Evolutionary conservation across 2,797 vertebrate genomes (phyloP).

Genomic region (Mormyrus proboscirostris): DNA sequence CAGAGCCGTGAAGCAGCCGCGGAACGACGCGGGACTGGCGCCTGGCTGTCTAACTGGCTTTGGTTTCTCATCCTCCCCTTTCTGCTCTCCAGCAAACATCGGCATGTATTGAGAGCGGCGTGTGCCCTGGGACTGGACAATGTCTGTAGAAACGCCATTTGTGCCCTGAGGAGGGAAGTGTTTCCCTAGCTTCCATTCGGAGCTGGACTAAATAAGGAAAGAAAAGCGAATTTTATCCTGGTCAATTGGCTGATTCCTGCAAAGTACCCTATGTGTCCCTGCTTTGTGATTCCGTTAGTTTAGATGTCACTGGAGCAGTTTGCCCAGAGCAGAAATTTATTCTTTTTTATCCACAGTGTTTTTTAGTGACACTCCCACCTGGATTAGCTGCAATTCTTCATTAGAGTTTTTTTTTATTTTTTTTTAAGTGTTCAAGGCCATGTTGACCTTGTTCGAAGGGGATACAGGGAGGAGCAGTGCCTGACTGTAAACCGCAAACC

Average conservation of each 20-base stretch:
- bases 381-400: neutral
- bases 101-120: neutral
- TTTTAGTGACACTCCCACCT: neutral
- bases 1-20: neutral
- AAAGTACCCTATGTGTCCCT: neutral
- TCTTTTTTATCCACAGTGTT: neutral
- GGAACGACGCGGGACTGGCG: neutral
- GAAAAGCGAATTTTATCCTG: neutral
- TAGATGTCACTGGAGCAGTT: neutral
- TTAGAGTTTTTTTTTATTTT: neutral
- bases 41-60: neutral
- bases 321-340: neutral
- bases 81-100: neutral
- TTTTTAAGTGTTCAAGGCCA: neutral
- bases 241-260: neutral
- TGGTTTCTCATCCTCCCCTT: neutral
- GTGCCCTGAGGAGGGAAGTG: neutral
- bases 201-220: neutral
- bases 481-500: neutral
- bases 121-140: neutral
- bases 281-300: neutral
- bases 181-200: neutral
- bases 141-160: neutral
- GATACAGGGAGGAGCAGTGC: neutral
- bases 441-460: neutral